These are phyloP conservation scores for Gavialis gangeticus DNA, from an alignment of 2,113 vertebrate species.

Conservation along the genomic window DNA sequence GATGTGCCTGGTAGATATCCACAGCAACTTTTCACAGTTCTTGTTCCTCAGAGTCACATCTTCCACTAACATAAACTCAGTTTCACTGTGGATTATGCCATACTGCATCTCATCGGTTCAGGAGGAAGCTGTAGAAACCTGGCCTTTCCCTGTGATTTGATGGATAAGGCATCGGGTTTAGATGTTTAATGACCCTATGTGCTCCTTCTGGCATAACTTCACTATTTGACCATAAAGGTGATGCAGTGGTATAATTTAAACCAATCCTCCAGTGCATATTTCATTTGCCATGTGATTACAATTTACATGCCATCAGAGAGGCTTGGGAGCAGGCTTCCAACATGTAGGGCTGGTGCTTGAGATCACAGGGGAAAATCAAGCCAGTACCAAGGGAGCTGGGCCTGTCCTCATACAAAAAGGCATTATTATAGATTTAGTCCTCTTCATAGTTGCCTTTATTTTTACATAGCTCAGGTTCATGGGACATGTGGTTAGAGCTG, in stretches of 20 bases:
- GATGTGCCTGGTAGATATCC: not conserved
- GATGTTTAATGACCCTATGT: not conserved
- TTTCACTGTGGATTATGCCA: fast-evolving
- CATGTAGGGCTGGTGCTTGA: not conserved
- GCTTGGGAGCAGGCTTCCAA: not conserved
- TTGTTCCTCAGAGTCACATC: not conserved
- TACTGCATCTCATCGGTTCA: not conserved
- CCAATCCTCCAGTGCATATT: not conserved
- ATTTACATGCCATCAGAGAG: not conserved
- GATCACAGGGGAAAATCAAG: not conserved
- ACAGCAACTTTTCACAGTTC: not conserved
- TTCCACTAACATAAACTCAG: fast-evolving
- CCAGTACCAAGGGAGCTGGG: not conserved
- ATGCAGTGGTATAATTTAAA: not conserved
- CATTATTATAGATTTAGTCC: not conserved
- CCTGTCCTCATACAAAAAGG: not conserved
- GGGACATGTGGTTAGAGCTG: not conserved
- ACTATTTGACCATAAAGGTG: not conserved
- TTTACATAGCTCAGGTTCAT: not conserved
- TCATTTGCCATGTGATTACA: fast-evolving
- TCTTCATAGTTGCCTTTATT: not conserved
- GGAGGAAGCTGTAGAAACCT: not conserved
- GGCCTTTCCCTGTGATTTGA: fast-evolving
- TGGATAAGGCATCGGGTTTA: not conserved
- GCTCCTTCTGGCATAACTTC: not conserved